These are phyloP conservation scores for Mellivora capensis DNA, from an alignment of 2,113 vertebrate genomes.

Conservation along the genomic window DNA sequence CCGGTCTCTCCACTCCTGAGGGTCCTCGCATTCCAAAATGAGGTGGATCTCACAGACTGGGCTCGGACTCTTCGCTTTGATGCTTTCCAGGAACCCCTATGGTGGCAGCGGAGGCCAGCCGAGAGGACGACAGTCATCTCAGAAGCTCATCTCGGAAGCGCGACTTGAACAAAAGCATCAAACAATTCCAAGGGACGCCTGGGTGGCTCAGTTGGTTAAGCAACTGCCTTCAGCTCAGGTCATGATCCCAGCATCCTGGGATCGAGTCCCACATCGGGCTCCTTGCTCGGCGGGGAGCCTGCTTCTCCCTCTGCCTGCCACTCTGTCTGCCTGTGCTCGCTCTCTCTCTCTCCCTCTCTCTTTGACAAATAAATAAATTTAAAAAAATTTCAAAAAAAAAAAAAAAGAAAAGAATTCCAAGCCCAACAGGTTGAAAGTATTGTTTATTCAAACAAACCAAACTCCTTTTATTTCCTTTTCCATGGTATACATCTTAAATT, in stretches of 20 bases:
- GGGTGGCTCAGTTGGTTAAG: no score
- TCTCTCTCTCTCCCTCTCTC: no score
- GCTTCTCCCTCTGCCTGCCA: no score
- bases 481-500: conserved; percentile 57
- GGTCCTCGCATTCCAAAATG: neutral
- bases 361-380: no score
- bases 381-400: no score
- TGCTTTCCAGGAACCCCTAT: neutral
- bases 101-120: accelerated
- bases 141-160: neutral
- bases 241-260: no score
- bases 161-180: neutral
- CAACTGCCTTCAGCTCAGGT: no score
- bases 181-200: no score
- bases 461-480: conserved; percentile 49
- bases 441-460: conserved; percentile 76
- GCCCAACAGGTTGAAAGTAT: conserved; percentile 53
- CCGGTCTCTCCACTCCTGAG: accelerated
- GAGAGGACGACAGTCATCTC: accelerated
- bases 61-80: no score
- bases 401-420: neutral
- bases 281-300: no score
- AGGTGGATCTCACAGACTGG: neutral
- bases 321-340: no score
- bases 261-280: no score